Evolutionary conservation across 2,113 vertebrate species (phyloP).

Genomic region (Puntigrus tetrazona): DNA sequence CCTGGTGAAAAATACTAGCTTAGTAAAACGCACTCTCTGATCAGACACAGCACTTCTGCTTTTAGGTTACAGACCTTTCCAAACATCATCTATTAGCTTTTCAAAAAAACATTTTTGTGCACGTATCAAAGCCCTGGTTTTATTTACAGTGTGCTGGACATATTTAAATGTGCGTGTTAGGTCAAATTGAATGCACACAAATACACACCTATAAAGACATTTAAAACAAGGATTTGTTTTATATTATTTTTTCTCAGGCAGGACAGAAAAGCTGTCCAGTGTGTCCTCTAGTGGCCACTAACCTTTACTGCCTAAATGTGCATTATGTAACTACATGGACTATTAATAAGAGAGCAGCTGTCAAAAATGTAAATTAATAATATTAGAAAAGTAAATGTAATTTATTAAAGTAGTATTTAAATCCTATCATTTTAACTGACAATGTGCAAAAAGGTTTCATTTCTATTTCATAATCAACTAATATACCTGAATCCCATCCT

Average conservation of each 20-base stretch:
- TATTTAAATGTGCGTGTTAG: background rate
- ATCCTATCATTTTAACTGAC: background rate
- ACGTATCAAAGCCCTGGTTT: background rate
- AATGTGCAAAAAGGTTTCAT: background rate
- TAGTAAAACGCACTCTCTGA: no score
- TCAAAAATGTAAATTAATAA: background rate
- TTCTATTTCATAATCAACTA: background rate
- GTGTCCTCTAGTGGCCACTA: constrained; percentile 2
- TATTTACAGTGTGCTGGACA: background rate
- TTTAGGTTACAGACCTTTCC: no score
- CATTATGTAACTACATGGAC: background rate
- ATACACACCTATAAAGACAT: background rate
- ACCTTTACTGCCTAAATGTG: background rate
- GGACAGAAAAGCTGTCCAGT: background rate
- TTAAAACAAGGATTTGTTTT: background rate
- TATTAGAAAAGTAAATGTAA: background rate
- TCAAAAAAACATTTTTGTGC: no score
- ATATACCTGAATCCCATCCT: background rate
- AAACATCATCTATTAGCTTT: no score
- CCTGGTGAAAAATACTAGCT: no score
- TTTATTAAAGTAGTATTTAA: background rate
- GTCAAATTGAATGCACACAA: background rate
- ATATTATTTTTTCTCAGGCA: background rate
- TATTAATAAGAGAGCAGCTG: background rate
- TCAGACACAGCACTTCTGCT: no score